phyloP scores from a whole-genome alignment of 1,140 invertebrate species.

The Calycopis cecrops region DNA sequence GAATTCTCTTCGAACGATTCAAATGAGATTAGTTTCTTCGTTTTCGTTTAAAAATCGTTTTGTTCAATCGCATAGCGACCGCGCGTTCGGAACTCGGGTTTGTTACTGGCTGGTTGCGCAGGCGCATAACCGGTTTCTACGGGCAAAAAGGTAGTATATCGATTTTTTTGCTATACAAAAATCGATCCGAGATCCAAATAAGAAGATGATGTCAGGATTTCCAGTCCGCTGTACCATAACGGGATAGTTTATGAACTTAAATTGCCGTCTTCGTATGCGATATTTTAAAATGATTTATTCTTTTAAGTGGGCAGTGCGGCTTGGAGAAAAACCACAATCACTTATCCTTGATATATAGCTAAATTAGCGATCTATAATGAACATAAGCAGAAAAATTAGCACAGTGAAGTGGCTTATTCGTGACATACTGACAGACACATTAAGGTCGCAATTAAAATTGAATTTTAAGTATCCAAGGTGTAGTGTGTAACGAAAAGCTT shows the following conservation, averaged over 20 bases:
- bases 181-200: slow-evolving; percentile 25
- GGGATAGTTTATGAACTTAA: slow-evolving; percentile 32
- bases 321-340: slow-evolving; percentile 4
- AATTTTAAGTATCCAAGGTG: too few species aligned
- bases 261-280: not conserved
- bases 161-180: slow-evolving; percentile 32
- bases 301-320: not conserved
- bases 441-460: too few species aligned
- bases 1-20: slow-evolving; percentile 16
- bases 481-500: too few species aligned
- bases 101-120: slow-evolving; percentile 37
- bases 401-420: too few species aligned
- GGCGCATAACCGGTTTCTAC: slow-evolving; percentile 35
- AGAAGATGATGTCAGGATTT: slow-evolving; percentile 47
- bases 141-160: slow-evolving; percentile 42
- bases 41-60: slow-evolving; percentile 53
- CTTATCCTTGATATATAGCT: slow-evolving; percentile 4
- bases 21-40: slow-evolving; percentile 34
- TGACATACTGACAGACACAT: too few species aligned
- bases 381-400: too few species aligned
- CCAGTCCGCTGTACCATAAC: slow-evolving; percentile 43
- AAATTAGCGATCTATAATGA: too few species aligned
- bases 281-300: slow-evolving; percentile 1
- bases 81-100: slow-evolving; percentile 43
- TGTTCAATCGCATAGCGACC: slow-evolving; percentile 53